phyloP scores from a whole-genome alignment of 2,113 vertebrate species.

The Mustelus asterias region DNA sequence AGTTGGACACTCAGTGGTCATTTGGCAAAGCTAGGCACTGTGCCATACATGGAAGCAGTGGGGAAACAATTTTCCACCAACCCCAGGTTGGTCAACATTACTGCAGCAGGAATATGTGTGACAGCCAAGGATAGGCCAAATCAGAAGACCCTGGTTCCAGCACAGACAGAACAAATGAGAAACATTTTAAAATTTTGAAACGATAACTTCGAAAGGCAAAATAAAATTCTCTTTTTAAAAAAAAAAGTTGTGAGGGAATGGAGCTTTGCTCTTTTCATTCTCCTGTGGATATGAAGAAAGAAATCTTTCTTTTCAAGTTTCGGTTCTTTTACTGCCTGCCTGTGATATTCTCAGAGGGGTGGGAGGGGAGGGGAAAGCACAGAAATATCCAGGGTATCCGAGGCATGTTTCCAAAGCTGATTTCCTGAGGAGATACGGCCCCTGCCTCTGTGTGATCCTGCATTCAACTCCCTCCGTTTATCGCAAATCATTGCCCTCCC shows the following conservation, averaged over 20 bases:
- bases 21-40: background rate
- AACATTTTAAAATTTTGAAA: background rate
- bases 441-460: background rate
- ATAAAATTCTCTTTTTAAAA: background rate
- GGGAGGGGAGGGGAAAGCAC: constrained; percentile 36
- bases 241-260: no score
- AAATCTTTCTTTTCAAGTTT: constrained; percentile 50
- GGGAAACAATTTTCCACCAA: background rate
- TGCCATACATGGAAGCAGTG: background rate
- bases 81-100: background rate
- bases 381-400: background rate
- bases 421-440: background rate
- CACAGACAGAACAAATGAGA: background rate
- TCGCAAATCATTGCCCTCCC: background rate
- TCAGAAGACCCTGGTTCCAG: background rate
- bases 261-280: background rate
- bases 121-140: background rate
- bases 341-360: background rate
- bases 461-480: background rate
- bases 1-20: background rate
- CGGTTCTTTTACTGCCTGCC: background rate
- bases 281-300: background rate
- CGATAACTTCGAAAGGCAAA: background rate
- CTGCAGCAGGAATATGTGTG: background rate
- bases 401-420: constrained; percentile 12